Evolutionary conservation across 2,797 vertebrate genomes (phyloP).

Genomic region (Busarellus nigricollis): DNA sequence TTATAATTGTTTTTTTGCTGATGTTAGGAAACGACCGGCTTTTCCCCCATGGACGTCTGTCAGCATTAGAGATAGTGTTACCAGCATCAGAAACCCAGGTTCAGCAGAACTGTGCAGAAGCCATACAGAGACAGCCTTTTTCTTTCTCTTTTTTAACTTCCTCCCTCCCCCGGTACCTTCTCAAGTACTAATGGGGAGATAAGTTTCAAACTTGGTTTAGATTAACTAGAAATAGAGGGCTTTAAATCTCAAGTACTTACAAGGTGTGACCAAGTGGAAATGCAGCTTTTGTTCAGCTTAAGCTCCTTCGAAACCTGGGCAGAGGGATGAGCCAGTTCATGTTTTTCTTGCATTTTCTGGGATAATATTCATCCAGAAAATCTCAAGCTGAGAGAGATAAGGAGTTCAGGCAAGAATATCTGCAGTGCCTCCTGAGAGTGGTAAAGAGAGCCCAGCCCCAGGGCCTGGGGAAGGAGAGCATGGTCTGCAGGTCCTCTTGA

Average conservation of each 20-base stretch:
- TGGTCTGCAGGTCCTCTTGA: not conserved
- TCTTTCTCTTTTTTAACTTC: not conserved
- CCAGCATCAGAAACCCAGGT: conserved; percentile 4
- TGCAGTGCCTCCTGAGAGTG: not conserved
- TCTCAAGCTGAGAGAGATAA: conserved; percentile 44
- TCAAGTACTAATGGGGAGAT: conserved; percentile 50
- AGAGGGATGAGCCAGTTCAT: conserved; percentile 49
- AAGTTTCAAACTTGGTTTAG: conserved; percentile 55
- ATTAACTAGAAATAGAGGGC: conserved; percentile 58
- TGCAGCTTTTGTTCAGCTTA: conserved; percentile 62
- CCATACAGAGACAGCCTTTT: not conserved
- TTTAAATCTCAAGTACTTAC: conserved; percentile 66
- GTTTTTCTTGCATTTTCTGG: conserved; percentile 61
- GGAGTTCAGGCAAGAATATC: not conserved
- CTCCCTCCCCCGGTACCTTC: not conserved
- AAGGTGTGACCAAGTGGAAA: conserved; percentile 70
- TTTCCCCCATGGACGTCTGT: not conserved
- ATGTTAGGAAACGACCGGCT: not conserved
- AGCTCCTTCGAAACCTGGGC: conserved; percentile 35
- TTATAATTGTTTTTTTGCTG: conserved; percentile 24
- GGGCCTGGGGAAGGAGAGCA: not conserved
- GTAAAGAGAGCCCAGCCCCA: not conserved
- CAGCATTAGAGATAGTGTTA: conserved; percentile 47
- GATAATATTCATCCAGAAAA: conserved; percentile 52
- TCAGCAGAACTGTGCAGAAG: conserved; percentile 47